phyloP scores from a whole-genome alignment of 2,113 vertebrate genomes.

The human region DNA sequence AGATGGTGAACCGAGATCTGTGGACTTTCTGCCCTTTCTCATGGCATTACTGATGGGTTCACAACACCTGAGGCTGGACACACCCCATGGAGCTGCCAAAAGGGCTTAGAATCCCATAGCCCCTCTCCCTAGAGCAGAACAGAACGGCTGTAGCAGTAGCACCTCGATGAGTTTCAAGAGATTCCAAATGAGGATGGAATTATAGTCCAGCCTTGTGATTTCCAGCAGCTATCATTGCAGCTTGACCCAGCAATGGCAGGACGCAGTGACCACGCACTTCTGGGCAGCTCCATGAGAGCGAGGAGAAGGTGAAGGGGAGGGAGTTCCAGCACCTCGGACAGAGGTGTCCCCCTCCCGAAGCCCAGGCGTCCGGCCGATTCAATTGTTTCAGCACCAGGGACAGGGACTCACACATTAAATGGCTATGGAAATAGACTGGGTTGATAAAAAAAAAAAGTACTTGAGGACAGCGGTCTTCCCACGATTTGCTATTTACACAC shows the following conservation, averaged over 20 bases:
- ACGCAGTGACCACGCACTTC: neutral
- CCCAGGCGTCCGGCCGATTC: rapidly evolving
- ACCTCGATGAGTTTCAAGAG: neutral
- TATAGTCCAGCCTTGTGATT: neutral
- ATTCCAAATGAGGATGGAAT: neutral
- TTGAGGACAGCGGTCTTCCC: slow-evolving; percentile 61
- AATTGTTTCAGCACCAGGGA: slow-evolving; percentile 17
- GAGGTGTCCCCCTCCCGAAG: rapidly evolving
- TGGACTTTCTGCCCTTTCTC: neutral
- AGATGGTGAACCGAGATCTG: neutral
- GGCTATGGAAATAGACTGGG: neutral
- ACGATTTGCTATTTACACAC: slow-evolving; percentile 73
- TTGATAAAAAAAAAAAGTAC: neutral
- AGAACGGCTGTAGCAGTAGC: neutral
- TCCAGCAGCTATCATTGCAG: neutral
- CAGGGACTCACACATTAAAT: neutral
- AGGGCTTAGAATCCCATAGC: neutral
- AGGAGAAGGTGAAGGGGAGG: rapidly evolving
- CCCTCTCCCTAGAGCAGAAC: neutral
- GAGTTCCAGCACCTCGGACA: neutral
- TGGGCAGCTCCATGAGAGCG: rapidly evolving
- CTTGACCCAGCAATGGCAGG: neutral
- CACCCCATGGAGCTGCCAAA: neutral
- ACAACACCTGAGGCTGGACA: neutral
- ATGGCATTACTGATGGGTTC: neutral